A percentile compares a stretch with the other conserved stretches of the same genome.
Evolutionary conservation across 1,140 invertebrate species (phyloP).

Genomic region (Harpegnathos saltator): DNA sequence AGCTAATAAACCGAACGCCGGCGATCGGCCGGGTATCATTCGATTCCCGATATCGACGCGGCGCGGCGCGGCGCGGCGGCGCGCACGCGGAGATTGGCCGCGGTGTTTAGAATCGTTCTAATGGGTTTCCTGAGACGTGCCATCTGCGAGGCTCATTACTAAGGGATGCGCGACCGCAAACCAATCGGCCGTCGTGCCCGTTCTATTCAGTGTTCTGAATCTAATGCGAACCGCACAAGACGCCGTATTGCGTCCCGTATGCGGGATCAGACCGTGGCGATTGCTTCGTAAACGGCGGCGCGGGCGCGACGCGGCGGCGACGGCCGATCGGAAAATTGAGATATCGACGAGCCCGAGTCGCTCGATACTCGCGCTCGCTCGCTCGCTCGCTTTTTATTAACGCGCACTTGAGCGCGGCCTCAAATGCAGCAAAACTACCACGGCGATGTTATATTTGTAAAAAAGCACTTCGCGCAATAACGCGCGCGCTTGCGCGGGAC

Average conservation of each 20-base stretch:
- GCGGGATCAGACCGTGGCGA: conserved; percentile 71
- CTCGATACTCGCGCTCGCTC: not conserved
- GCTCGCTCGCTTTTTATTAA: not conserved
- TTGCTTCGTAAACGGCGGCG: conserved; percentile 38
- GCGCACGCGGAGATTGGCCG: conserved; percentile 44
- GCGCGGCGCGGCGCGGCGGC: no score
- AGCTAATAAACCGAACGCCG: not conserved
- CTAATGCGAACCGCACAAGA: conserved; percentile 80
- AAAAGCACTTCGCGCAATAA: not conserved
- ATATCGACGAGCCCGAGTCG: no score
- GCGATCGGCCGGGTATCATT: not conserved
- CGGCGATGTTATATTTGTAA: not conserved
- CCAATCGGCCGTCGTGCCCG: conserved; percentile 81
- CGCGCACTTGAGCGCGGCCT: no score
- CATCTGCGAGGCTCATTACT: conserved; percentile 85
- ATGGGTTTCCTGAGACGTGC: conserved; percentile 84
- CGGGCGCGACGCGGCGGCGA: conserved; percentile 2
- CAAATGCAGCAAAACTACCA: not conserved
- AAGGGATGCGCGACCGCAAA: conserved; percentile 85
- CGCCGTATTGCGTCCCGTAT: conserved; percentile 76
- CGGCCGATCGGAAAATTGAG: not conserved
- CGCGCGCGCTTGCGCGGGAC: not conserved
- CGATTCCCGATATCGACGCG: conserved; percentile 68
- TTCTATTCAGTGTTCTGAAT: conserved; percentile 73
- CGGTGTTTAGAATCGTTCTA: conserved; percentile 82